These are phyloP conservation scores for Lagenorhynchus albirostris DNA, from an alignment of 2,113 vertebrate genomes.

Conservation along the genomic window DNA sequence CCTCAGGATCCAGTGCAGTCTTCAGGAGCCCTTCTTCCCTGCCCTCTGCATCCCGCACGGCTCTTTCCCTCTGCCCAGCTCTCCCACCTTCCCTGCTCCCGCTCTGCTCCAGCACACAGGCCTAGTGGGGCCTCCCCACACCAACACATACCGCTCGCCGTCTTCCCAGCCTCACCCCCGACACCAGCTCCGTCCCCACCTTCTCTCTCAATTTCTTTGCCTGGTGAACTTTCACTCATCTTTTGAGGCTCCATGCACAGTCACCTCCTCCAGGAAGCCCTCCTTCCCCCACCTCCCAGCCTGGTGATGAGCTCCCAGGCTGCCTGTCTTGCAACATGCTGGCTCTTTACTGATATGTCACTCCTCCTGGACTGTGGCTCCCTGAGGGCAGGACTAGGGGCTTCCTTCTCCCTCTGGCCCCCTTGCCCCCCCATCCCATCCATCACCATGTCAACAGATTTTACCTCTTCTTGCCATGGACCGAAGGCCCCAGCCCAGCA, in stretches of 20 bases:
- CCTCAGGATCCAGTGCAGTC: not conserved
- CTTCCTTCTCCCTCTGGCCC: not conserved
- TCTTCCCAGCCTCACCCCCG: not conserved
- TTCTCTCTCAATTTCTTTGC: not conserved
- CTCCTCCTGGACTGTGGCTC: not conserved
- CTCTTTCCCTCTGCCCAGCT: not conserved
- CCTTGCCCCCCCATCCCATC: not conserved
- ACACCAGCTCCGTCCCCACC: not conserved
- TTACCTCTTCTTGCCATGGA: not conserved
- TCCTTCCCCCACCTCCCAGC: not conserved
- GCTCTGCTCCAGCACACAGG: fast-evolving
- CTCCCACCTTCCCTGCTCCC: not conserved
- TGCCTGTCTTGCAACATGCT: fast-evolving
- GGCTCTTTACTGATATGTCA: not conserved
- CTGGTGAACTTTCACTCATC: not conserved
- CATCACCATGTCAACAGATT: not conserved
- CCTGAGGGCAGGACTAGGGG: not conserved
- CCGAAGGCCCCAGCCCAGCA: not conserved
- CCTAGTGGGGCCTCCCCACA: not conserved
- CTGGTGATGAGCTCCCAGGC: not conserved
- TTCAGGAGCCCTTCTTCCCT: not conserved
- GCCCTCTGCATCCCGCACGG: not conserved
- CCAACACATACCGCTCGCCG: not conserved
- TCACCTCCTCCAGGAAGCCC: slow-evolving; percentile 14
- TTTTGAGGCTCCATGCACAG: not conserved